Base-by-base conservation (phyloP, 2,113 vertebrate genomes). In the Cheirogaleus medius region DNA sequence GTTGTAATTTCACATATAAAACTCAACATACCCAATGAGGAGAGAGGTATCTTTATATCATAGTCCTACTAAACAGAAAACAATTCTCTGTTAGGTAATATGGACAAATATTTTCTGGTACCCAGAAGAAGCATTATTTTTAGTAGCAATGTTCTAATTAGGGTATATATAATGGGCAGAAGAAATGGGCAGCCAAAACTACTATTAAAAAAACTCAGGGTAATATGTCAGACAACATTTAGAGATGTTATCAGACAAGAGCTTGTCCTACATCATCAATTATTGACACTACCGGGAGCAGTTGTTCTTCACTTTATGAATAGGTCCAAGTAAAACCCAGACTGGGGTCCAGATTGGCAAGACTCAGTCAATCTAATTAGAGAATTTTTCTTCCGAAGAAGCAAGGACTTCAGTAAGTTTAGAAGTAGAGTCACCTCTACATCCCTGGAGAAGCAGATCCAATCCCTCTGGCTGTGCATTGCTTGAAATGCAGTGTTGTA, bases 371-470 rank as follows among this genome's bases (percentile, higher is more conserved):
- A 37, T 47, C 73, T 68, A 47, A 86, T 12, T 82, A 78, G 63
- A 97, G 71, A 85, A 73, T 86, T 69, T 73, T 82, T 44, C 69
- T 96, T 94, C 52, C n/a, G 87, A 89, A 52, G 20, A 76, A 37
- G 25, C 11, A 54, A 82, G 42, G 23, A 37, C 39, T 60, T 89
- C 64, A 29, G 0, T 82, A 3, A 85, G 90, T 95, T 98, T 97
- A 95, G 97, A 97, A 80, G 90, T 86, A 93, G 94, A 69, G 96
- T 97, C 96, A 69, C 74, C 73, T 95, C 95, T 80, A 25, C 8
- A 56, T 98, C 94, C 90, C 92, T 77, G 17, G 80, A 97, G 95
- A 98, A 97, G 93, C 90, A 89, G 93, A 86, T 97, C 87, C 90
- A 97, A 91, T 89, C 97, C 97, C 95, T 86, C 94, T 90, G 96